Conservation (phyloP, 2,888 invertebrate species). For the Trichopoda pennipes region DNA sequence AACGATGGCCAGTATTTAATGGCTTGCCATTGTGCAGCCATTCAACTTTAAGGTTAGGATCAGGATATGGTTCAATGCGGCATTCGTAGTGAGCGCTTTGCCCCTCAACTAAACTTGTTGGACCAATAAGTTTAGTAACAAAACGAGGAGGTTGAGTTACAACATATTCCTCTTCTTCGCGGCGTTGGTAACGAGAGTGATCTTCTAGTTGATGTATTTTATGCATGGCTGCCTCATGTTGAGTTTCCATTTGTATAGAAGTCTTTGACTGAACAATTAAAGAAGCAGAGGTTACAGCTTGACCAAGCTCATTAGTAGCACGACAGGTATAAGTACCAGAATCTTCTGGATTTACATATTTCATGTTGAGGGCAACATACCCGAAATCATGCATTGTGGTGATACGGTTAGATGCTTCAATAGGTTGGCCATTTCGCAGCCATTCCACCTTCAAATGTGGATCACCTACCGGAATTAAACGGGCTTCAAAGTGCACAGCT, state of each 20-base stretch:
- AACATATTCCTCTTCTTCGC: constrained; percentile 89
- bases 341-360: constrained; percentile 96
- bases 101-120: constrained; percentile 91
- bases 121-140: constrained; percentile 92
- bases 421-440: constrained; percentile 94
- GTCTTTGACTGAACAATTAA: constrained; percentile 94
- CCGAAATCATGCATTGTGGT: constrained; percentile 99
- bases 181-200: constrained; percentile 88
- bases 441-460: constrained; percentile 95
- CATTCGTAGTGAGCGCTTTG: constrained; percentile 96
- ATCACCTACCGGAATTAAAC: constrained; percentile 96
- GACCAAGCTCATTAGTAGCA: constrained; percentile 94
- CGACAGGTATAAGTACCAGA: constrained; percentile 98
- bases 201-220: constrained; percentile 94
- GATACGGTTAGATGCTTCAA: constrained; percentile 94
- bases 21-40: constrained; percentile 97
- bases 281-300: constrained; percentile 96
- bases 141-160: constrained; percentile 93
- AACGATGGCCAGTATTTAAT: constrained; percentile 92
- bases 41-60: constrained; percentile 92
- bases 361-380: constrained; percentile 96
- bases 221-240: constrained; percentile 93
- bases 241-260: constrained; percentile 92
- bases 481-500: constrained; percentile 96
- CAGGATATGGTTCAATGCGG: constrained; percentile 95